Evolutionary conservation across 2,113 vertebrate genomes (phyloP).

Genomic region (Xiphophorus hellerii): DNA sequence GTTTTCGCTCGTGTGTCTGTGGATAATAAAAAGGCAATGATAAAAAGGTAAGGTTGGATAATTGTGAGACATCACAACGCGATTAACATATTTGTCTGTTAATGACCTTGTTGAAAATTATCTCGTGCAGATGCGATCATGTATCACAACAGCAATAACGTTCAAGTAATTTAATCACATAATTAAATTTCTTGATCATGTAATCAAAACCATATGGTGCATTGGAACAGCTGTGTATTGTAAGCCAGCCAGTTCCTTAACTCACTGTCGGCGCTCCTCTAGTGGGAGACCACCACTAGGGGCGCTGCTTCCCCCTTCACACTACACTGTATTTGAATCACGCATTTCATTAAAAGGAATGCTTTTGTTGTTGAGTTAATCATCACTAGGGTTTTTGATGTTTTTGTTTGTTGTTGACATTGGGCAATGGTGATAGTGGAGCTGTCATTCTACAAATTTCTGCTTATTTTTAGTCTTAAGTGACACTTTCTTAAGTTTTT

Average conservation of each 20-base stretch:
- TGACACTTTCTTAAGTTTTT: too few species aligned
- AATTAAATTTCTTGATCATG: conserved; percentile 42
- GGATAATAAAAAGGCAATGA: conserved; percentile 29
- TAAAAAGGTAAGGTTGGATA: not conserved
- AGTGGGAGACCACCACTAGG: conserved; percentile 54
- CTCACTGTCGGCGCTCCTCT: conserved; percentile 30
- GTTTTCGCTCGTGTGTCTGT: conserved; percentile 26
- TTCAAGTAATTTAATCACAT: conserved; percentile 31
- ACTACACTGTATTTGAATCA: conserved; percentile 55
- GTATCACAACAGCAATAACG: conserved; percentile 34
- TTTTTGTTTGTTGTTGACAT: conserved; percentile 34
- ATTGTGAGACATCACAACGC: not conserved
- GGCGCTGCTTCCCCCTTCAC: conserved; percentile 50
- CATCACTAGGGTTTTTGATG: conserved; percentile 16
- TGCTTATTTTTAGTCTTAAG: too few species aligned
- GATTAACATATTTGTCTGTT: conserved; percentile 15
- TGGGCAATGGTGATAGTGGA: conserved; percentile 21
- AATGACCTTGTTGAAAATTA: conserved; percentile 15
- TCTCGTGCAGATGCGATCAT: conserved; percentile 3
- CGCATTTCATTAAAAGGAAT: conserved; percentile 44
- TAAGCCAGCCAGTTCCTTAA: conserved; percentile 49
- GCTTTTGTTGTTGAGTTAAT: conserved; percentile 46
- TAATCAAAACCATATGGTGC: conserved; percentile 50
- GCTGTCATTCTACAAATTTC: not conserved
- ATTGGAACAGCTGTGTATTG: conserved; percentile 51